Base-by-base conservation (phyloP, 2,113 vertebrate species). In the Acinonyx jubatus region DNA sequence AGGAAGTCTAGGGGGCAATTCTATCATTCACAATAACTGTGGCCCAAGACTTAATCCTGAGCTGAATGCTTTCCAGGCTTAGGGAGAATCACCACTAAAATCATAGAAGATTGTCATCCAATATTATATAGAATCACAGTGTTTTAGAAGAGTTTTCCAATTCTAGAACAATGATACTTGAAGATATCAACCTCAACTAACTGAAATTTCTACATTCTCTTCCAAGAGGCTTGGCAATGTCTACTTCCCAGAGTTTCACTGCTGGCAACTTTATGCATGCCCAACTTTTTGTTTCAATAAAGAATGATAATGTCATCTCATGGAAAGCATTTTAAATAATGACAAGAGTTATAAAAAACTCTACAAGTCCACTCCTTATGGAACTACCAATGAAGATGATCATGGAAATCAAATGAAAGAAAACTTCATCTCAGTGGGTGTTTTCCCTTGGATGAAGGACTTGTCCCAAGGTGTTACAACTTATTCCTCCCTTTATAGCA, bases 401-500 rank as follows among this genome's bases (percentile, higher is more conserved):
- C 36, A 13, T 48, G 48, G 38, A 48, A 50, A 38, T 7, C 1
- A 2, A 21, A 29, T 27, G 41, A 73, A 71, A 27, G 25, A 23
- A 25, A 12, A 0, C 6, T 71, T 87, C 25, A 33, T 15, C 21
- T 33, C 14, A 9, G 36, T 14, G 41, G 29, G 8, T 52, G 31
- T 52, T 85, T 81, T 76, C n/a, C 14, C 41, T 18, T 85, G 68
- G 11, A 88, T 4, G 57, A 6, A 74, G 16, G 55, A 65, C 2
- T 55, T 33, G 14, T 7, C n/a, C 5, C 4, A 10, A 3, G 50
- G 2, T 2, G 23, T n/a, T 29, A 33, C 8, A 41, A 10, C 3
- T 55, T 61, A 63, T 52, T 69, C 23, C 14, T 73, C 78, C 15
- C 38, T 71, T 71, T 61, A 27, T 0, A 27, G 19, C 13, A 63